Base-by-base conservation (phyloP, 2,113 vertebrate genomes). In the Callipepla californica region DNA sequence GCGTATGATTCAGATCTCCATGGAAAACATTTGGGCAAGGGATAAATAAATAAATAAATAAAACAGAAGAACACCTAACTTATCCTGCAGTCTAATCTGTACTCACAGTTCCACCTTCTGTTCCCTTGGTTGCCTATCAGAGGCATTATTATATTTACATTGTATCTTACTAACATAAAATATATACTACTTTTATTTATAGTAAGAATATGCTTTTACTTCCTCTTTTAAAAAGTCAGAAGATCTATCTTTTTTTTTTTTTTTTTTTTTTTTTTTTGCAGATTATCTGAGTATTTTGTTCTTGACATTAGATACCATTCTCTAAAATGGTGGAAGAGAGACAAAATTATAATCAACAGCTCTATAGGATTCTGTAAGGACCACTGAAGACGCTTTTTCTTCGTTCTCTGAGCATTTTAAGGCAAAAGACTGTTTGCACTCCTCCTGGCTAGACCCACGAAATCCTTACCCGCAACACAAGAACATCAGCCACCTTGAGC, bases 161-260 rank as follows among this genome's bases (percentile, higher is more conserved):
- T 22, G 16, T 14, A 28, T 23, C 47, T 53, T 48, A 15, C 45
- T 62, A 2, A 9, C 53, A 40, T 40, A 40, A 34, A 28, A 38
- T 4, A 32, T 1, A 4, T 15, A 17, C 86, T 22, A 7, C 26
- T 61, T 51, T 13, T 48, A 5, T 34, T 79, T 79, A 85, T 5
- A 32, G 34, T 28, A 42, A 42, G 53, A 89, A 40, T 6, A 77
- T 44, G 36, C 57, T 2, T 3, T 8, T n/a, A 21, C 4, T 42
- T 55, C 45, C 59, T 10, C 8, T 75, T 82, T 58, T 10, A 18
- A 44, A 3, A 50, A 18, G 16, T 15, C 6, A 45, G 61, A 59
- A 19, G 1, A 45, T 1, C 28, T 40, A 40, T 11, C 4, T 40
- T 13, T 12, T 13, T 12, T 40, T 40, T 12, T 2, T 5, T 2